These are phyloP conservation scores for Lepidurus apus DNA, from an alignment of 1,140 invertebrate species.

Conservation along the genomic window DNA sequence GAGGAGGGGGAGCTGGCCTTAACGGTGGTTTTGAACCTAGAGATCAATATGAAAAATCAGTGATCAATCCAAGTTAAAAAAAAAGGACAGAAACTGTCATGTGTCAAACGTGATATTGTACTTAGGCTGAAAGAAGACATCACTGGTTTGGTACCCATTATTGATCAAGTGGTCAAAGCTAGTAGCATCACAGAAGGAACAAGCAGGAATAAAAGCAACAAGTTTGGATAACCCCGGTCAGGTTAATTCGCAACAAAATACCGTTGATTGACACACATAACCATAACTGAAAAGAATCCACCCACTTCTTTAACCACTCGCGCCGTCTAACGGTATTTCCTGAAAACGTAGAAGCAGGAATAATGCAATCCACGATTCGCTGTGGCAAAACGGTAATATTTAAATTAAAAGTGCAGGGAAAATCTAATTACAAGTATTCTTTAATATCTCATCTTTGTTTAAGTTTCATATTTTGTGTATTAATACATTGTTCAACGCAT, in stretches of 20 bases:
- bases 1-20: background rate
- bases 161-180: background rate
- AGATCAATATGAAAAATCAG: background rate
- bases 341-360: no score
- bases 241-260: background rate
- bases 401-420: no score
- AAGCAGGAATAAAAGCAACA: background rate
- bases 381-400: no score
- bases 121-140: background rate
- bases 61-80: background rate
- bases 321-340: no score
- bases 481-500: no score
- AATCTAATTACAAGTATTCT: no score
- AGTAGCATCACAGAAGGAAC: background rate
- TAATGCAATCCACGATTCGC: no score
- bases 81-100: background rate
- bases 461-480: no score
- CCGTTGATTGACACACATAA: slow-evolving; percentile 11
- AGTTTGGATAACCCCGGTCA: background rate
- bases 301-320: no score
- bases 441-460: no score
- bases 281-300: background rate
- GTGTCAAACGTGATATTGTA: background rate
- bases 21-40: background rate
- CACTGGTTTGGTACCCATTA: background rate